A percentile compares a stretch with the other conserved stretches of the same genome.
These are phyloP conservation scores for Mechanitis mazaeus DNA, from an alignment of 2,888 invertebrate species.

Conservation along the genomic window DNA sequence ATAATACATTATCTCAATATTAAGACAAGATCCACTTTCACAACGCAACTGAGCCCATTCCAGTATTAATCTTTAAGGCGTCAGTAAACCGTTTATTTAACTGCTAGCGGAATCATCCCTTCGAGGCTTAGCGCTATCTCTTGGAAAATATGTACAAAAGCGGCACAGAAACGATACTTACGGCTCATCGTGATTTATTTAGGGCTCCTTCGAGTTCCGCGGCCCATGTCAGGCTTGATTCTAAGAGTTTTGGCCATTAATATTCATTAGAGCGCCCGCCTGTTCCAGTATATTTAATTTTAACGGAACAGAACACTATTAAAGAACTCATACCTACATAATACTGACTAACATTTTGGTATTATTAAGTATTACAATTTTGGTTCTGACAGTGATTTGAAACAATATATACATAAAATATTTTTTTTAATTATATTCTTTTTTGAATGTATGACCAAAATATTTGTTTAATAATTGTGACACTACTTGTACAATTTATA, in stretches of 20 bases:
- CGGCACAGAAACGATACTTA: slow-evolving; percentile 42
- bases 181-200: slow-evolving; percentile 64
- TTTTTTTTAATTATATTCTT: too few species aligned
- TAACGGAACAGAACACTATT: slow-evolving; percentile 38
- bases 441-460: too few species aligned
- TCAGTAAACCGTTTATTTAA: slow-evolving; percentile 30
- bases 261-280: slow-evolving; percentile 64
- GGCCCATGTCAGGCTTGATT: slow-evolving; percentile 61
- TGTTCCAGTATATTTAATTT: slow-evolving; percentile 62
- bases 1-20: slow-evolving; percentile 1
- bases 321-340: slow-evolving; percentile 14
- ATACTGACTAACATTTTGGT: slow-evolving; percentile 2
- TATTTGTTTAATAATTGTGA: too few species aligned
- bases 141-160: slow-evolving; percentile 35
- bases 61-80: slow-evolving; percentile 25
- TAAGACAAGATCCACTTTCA: slow-evolving; percentile 1
- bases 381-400: too few species aligned
- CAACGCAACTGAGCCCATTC: slow-evolving; percentile 18
- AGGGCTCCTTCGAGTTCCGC: slow-evolving; percentile 45
- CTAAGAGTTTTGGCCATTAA: slow-evolving; percentile 62
- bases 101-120: slow-evolving; percentile 26
- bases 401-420: too few species aligned
- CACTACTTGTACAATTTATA: too few species aligned
- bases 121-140: slow-evolving; percentile 31
- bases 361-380: too few species aligned